Base-by-base conservation (phyloP, 2,888 invertebrate genomes). In the Meiosimyza platycephala region DNA sequence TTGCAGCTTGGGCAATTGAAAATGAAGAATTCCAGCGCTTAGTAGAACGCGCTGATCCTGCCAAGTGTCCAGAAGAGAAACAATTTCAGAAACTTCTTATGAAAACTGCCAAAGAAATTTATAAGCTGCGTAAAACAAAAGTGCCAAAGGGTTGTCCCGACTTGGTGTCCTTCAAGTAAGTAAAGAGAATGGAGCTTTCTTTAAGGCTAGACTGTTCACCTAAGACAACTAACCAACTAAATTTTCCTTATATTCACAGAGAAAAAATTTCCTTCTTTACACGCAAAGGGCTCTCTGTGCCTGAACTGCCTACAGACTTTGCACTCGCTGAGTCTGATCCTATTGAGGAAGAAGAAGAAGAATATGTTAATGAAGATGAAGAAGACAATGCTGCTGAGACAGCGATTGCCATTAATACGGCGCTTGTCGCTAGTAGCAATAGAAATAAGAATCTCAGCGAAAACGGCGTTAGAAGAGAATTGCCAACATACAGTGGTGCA, bases 211-310 rank as follows among this genome's bases (percentile, higher is more conserved):
- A 50, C 13, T 7, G 16, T 28, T 28, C 28, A 28, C 4, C 3
- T 28, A 28, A 60, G 6, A 6, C 33, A 47, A 11, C 5, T 40
- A 9, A 40, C 33, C 18, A 51, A 22, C 63, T 2, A 0, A 6
- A 40, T 62, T 65, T 73, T 70, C 64, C 16, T 65, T 57, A 16
- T 48, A 18, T 50, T 89, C 89, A 48, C 89, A 97, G 97, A 89
- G 97, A 97, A 88, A 97, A 97, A 88, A 97, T 98, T 93, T 96
- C 96, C 57, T 98, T 97, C 89, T 97, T 98, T 88, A 97, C 96
- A 1, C 92, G 94, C 80, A 91, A 92, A 77, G 94, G 93, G 80
- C 87, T 92, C 50, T 92, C 91, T 74, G 92, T 95, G 81, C 95
- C 95, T 72, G 90, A 93, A 76, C 86, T 94, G 77, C 93, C 94